Evolutionary conservation across 2,888 invertebrate genomes (phyloP).

Genomic region (Drosophila diplacantha): DNA sequence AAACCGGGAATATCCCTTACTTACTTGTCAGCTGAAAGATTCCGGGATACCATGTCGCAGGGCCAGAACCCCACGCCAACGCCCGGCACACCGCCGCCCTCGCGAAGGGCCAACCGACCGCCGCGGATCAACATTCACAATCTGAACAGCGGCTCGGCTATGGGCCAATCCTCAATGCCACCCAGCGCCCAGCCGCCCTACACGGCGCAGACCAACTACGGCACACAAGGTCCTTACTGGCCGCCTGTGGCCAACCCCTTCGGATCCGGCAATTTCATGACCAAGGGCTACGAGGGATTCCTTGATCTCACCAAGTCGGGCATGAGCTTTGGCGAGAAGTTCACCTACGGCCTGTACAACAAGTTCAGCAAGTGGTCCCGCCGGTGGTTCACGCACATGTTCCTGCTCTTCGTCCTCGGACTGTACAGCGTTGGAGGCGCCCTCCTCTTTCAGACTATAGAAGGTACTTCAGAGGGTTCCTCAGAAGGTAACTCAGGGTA

Average conservation of each 20-base stretch:
- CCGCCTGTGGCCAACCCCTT: slow-evolving; percentile 76
- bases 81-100: slow-evolving; percentile 55
- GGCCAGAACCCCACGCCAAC: slow-evolving; percentile 42
- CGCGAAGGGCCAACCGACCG: slow-evolving; percentile 70
- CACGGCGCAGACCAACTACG: slow-evolving; percentile 67
- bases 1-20: neutral
- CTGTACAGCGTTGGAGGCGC: slow-evolving; percentile 91
- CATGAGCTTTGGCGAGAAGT: slow-evolving; percentile 89
- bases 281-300: slow-evolving; percentile 87
- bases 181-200: slow-evolving; percentile 68
- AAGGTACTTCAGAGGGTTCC: slow-evolving; percentile 78
- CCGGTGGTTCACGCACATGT: slow-evolving; percentile 93
- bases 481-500: neutral
- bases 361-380: slow-evolving; percentile 87
- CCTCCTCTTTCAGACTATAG: slow-evolving; percentile 86
- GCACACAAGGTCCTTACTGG: slow-evolving; percentile 73
- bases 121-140: slow-evolving; percentile 75
- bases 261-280: slow-evolving; percentile 87
- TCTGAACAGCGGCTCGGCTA: slow-evolving; percentile 50
- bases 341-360: slow-evolving; percentile 87
- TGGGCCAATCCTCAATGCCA: slow-evolving; percentile 62
- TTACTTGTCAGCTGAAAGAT: neutral
- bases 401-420: slow-evolving; percentile 86
- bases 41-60: slow-evolving; percentile 20
- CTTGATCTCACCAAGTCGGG: slow-evolving; percentile 90